Evolutionary conservation across 2,888 invertebrate species (phyloP).

Genomic region (Drepana falcataria): DNA sequence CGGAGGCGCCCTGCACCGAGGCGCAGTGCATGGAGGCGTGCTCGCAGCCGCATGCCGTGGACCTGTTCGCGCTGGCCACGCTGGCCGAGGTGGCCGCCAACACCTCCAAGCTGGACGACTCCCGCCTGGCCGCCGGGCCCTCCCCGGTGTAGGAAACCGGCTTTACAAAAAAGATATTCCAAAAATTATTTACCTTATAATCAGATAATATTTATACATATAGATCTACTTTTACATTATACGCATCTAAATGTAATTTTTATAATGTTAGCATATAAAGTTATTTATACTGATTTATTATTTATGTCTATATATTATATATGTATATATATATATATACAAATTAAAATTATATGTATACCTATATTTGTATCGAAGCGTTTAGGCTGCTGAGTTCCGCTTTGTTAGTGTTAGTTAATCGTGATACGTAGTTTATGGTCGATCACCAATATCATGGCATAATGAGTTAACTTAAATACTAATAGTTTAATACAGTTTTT

Average conservation of each 20-base stretch:
- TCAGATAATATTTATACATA: slow-evolving; percentile 73
- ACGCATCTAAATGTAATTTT: slow-evolving; percentile 71
- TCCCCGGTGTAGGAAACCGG: too few relatives aligned
- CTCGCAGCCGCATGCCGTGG: slow-evolving; percentile 44
- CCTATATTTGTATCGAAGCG: slow-evolving; percentile 23
- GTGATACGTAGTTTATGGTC: slow-evolving; percentile 50
- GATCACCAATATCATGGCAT: slow-evolving; percentile 64
- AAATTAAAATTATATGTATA: slow-evolving; percentile 2
- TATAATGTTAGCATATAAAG: slow-evolving; percentile 62
- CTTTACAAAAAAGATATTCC: slow-evolving; percentile 65
- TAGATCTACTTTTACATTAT: slow-evolving; percentile 74
- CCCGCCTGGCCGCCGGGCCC: slow-evolving; percentile 40
- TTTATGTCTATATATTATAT: slow-evolving; percentile 56
- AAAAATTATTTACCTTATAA: slow-evolving; percentile 76
- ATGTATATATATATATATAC: slow-evolving; percentile 15
- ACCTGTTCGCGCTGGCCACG: slow-evolving; percentile 80
- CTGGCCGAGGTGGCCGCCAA: slow-evolving; percentile 83
- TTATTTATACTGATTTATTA: slow-evolving; percentile 63
- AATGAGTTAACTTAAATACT: slow-evolving; percentile 36
- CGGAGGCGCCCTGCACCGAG: slow-evolving; percentile 56
- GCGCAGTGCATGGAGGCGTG: slow-evolving; percentile 49
- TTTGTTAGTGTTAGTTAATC: slow-evolving; percentile 54
- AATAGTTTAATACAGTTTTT: not conserved
- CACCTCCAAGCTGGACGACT: slow-evolving; percentile 64
- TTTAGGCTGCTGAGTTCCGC: slow-evolving; percentile 63